Evolutionary conservation across 2,113 vertebrate genomes (phyloP).

Genomic region (Cephalopholis sonnerati): DNA sequence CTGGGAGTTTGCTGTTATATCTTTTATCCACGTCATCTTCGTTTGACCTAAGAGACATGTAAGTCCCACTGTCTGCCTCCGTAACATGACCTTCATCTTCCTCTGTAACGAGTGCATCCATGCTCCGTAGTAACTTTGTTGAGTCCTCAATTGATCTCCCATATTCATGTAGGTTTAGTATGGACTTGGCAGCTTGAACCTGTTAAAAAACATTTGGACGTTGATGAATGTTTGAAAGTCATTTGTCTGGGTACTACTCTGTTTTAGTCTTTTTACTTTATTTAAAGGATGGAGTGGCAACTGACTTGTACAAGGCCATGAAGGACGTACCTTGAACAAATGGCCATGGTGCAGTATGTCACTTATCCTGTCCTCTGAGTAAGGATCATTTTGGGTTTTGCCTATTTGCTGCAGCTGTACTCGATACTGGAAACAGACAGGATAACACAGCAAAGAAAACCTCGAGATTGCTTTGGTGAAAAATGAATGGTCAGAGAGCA

Average conservation of each 20-base stretch:
- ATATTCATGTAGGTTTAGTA: neutral
- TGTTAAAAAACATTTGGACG: constrained; percentile 10
- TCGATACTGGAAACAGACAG: constrained; percentile 20
- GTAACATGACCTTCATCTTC: neutral
- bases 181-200: constrained; percentile 28
- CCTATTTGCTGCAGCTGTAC: constrained; percentile 57
- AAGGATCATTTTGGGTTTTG: neutral
- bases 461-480: neutral
- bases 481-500: neutral
- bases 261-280: neutral
- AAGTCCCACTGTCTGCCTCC: neutral
- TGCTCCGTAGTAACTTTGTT: constrained; percentile 32
- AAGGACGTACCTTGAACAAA: constrained; percentile 31
- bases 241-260: neutral
- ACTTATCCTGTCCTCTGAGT: constrained; percentile 2
- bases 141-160: neutral
- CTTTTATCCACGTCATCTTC: neutral
- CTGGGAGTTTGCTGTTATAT: neutral
- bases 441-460: neutral
- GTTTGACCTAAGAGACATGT: neutral
- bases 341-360: constrained; percentile 7
- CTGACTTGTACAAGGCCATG: neutral
- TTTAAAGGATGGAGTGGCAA: neutral
- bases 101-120: constrained; percentile 3
- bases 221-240: neutral